A percentile compares a stretch with the other conserved stretches of the same genome.
Conservation (phyloP, 2,888 invertebrate species). For the Ecliptopera silaceata region DNA sequence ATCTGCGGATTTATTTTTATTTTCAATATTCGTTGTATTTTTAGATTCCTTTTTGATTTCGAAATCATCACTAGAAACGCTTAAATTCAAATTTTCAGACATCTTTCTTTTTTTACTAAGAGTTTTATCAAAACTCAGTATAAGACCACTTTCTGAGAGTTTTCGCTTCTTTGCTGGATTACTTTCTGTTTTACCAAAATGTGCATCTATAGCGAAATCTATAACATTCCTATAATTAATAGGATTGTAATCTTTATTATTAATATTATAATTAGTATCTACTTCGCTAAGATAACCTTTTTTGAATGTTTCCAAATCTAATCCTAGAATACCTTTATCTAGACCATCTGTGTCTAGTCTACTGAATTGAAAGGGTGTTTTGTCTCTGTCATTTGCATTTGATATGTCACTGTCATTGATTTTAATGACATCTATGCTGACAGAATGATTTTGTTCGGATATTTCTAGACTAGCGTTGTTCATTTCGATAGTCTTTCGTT, state of each 20-base stretch:
- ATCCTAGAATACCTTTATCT: constrained; percentile 44
- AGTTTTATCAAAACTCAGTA: constrained; percentile 6
- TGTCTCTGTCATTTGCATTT: constrained; percentile 34
- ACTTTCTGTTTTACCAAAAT: background rate
- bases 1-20: background rate
- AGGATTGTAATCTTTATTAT: constrained; percentile 15
- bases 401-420: constrained; percentile 34
- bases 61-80: constrained; percentile 9
- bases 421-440: constrained; percentile 56
- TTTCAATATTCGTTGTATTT: background rate
- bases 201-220: constrained; percentile 19
- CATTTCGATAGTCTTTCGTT: constrained; percentile 53
- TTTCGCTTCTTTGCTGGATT: constrained; percentile 18
- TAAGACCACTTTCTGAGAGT: constrained; percentile 13
- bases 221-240: constrained; percentile 1
- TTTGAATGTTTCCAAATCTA: constrained; percentile 67
- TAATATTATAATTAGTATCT: constrained; percentile 24
- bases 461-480: constrained; percentile 63
- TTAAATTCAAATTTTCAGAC: constrained; percentile 5
- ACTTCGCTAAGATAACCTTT: constrained; percentile 63
- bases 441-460: constrained; percentile 52
- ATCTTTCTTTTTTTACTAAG: constrained; percentile 22
- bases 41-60: constrained; percentile 4
- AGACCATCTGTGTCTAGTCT: constrained; percentile 48
- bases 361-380: constrained; percentile 56